phyloP scores from a whole-genome alignment of 2,797 vertebrate genomes.

The Enteromius unitaeniatus region DNA sequence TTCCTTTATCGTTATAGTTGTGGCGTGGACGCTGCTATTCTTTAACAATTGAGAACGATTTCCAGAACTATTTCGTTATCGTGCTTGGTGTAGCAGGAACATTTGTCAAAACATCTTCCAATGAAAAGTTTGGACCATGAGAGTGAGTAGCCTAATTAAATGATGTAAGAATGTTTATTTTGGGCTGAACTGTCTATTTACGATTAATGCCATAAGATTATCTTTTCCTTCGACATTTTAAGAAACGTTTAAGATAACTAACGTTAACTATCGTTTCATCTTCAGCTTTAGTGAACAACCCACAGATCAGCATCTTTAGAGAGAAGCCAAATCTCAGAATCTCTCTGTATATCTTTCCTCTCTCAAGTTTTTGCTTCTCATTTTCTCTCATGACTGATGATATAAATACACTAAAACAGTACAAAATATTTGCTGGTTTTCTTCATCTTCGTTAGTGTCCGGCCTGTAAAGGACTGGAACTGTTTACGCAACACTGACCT shows the following conservation, averaged over 20 bases:
- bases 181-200: background rate
- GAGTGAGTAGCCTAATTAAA: background rate
- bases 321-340: background rate
- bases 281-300: background rate
- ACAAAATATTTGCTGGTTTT: background rate
- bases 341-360: background rate
- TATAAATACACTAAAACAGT: background rate
- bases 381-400: background rate
- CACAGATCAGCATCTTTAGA: background rate
- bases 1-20: no score
- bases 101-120: background rate
- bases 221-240: background rate
- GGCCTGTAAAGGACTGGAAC: background rate
- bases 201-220: background rate
- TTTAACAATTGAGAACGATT: no score
- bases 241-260: background rate
- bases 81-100: background rate
- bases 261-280: background rate
- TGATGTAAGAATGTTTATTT: background rate
- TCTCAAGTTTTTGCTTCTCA: background rate
- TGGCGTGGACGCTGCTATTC: no score
- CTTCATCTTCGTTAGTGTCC: no score
- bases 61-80: no score
- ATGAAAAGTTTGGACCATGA: no score
- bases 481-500: slow-evolving; percentile 29